phyloP scores from a whole-genome alignment of 2,113 vertebrate genomes.

The Jaculus jaculus region DNA sequence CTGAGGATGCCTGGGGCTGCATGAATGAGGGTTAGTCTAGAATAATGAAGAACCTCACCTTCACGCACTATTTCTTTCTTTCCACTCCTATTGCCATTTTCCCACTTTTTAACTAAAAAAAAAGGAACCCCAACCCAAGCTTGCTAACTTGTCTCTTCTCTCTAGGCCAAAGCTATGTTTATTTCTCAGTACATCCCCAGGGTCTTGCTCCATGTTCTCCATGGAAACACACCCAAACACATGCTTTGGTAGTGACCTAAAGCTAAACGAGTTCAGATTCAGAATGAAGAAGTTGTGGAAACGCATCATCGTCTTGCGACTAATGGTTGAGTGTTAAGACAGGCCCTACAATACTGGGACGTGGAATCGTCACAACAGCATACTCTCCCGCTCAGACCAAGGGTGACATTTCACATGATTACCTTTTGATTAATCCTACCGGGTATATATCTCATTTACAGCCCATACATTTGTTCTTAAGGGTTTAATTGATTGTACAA shows the following conservation, averaged over 20 bases:
- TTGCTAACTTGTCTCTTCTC: neutral
- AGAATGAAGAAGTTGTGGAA: conserved; percentile 38
- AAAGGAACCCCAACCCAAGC: neutral
- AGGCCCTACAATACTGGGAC: neutral
- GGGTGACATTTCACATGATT: conserved; percentile 71
- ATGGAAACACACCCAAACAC: neutral
- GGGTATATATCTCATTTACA: conserved; percentile 70
- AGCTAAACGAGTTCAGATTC: conserved; percentile 33
- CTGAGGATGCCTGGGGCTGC: neutral
- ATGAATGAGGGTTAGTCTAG: neutral
- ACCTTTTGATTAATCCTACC: conserved; percentile 76
- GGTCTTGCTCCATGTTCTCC: neutral
- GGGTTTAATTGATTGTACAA: conserved; percentile 75
- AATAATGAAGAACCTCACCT: neutral
- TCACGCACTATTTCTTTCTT: neutral
- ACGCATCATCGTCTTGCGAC: conserved; percentile 35
- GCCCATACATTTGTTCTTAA: conserved; percentile 73
- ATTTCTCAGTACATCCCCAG: neutral
- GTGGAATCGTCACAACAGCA: conserved; percentile 36
- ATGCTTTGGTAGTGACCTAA: neutral
- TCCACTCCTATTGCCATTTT: neutral
- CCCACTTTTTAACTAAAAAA: neutral
- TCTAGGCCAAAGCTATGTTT: neutral
- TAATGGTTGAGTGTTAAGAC: conserved; percentile 43
- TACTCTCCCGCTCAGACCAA: conserved; percentile 60